These are phyloP conservation scores for Acleris laterana DNA, from an alignment of 2,888 invertebrate species.

Conservation along the genomic window DNA sequence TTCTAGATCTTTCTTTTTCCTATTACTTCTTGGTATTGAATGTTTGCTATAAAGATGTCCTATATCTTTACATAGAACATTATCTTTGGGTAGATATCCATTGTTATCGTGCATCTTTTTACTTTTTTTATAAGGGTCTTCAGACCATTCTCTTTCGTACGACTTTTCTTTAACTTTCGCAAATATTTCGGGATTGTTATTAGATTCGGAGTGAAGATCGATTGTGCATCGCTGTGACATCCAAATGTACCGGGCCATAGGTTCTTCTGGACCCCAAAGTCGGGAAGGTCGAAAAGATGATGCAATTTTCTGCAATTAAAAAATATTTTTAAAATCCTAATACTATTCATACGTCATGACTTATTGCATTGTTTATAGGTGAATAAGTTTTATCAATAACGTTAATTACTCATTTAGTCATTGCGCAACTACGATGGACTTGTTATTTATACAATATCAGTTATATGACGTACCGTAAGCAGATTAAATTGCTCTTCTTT, in stretches of 20 bases:
- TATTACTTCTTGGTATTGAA: constrained; percentile 59
- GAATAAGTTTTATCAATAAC: too few species aligned
- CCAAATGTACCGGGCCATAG: constrained; percentile 76
- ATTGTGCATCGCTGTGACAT: constrained; percentile 73
- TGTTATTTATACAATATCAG: too few species aligned
- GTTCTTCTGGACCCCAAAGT: constrained; percentile 79
- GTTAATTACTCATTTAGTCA: too few species aligned
- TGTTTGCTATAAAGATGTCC: constrained; percentile 58
- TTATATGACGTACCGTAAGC: constrained; percentile 52
- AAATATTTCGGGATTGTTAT: constrained; percentile 61
- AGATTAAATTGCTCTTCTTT: constrained; percentile 80
- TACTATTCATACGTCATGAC: too few species aligned
- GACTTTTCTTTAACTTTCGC: constrained; percentile 60
- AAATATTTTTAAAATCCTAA: neutral
- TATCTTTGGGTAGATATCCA: constrained; percentile 49
- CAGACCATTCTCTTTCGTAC: constrained; percentile 58
- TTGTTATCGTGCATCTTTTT: constrained; percentile 58
- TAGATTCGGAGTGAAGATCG: constrained; percentile 63
- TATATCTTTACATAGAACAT: constrained; percentile 47
- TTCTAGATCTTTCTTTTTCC: constrained; percentile 57
- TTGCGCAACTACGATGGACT: too few species aligned
- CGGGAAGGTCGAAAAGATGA: constrained; percentile 75
- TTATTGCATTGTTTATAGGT: too few species aligned
- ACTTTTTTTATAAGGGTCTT: constrained; percentile 58
- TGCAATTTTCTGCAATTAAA: constrained; percentile 68